Conservation (phyloP, 2,888 invertebrate species). For the Seira sanloemensis region DNA sequence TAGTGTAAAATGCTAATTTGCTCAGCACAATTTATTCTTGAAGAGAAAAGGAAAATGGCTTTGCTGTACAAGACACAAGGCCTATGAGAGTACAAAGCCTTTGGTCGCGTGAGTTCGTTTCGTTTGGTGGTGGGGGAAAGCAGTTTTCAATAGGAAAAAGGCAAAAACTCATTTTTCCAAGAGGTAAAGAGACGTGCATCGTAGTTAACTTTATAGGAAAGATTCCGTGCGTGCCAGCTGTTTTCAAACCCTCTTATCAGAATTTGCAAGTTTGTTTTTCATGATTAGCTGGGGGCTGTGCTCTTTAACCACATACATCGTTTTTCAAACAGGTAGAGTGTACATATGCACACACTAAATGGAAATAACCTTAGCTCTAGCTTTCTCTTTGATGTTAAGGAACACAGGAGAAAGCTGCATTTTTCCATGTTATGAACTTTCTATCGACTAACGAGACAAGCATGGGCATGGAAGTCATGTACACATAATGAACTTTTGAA, state of each 20-base stretch:
- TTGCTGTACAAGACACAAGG: conserved; percentile 25
- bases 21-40: conserved; percentile 47
- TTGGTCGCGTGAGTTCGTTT: conserved; percentile 37
- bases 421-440: background rate
- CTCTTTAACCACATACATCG: conserved; percentile 29
- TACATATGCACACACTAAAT: background rate
- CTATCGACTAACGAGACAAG: background rate
- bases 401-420: background rate
- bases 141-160: background rate
- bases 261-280: conserved; percentile 70
- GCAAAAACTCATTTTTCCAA: background rate
- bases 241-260: conserved; percentile 58
- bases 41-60: background rate
- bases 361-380: background rate
- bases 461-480: background rate
- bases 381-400: background rate
- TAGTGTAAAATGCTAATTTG: conserved; percentile 58
- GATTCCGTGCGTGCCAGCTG: conserved; percentile 51
- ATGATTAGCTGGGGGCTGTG: conserved; percentile 65
- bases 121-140: conserved; percentile 11
- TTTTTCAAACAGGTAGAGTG: conserved; percentile 2
- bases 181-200: background rate
- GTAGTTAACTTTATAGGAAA: background rate
- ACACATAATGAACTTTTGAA: background rate
- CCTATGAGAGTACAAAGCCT: conserved; percentile 17